A percentile compares a stretch with the other conserved stretches of the same genome.
These are phyloP conservation scores for Linnaemya vulpina DNA, from an alignment of 2,888 invertebrate species.

Conservation along the genomic window DNA sequence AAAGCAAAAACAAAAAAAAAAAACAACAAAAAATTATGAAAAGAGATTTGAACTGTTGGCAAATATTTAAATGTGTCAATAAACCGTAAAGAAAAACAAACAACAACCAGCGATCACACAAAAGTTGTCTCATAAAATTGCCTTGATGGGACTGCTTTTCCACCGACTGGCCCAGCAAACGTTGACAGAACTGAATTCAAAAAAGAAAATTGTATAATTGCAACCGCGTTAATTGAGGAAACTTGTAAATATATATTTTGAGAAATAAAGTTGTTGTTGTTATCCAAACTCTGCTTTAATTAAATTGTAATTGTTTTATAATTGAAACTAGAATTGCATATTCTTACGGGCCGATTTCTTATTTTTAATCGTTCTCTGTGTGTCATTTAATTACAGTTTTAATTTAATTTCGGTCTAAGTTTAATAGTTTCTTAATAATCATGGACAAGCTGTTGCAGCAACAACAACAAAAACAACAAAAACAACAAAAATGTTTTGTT, in stretches of 20 bases:
- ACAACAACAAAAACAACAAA: no score
- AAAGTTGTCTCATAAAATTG: constrained; percentile 7
- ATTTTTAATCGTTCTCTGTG: constrained; percentile 14
- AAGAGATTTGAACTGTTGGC: constrained; percentile 47
- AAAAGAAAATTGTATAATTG: background rate
- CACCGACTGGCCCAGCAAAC: background rate
- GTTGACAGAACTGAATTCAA: constrained; percentile 2
- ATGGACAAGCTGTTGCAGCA: background rate
- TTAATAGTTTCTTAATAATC: constrained; percentile 48
- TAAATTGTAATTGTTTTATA: constrained; percentile 5
- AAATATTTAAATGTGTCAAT: constrained; percentile 55
- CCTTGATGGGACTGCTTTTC: background rate
- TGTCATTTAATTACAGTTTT: constrained; percentile 22
- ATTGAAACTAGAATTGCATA: constrained; percentile 9
- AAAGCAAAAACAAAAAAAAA: background rate
- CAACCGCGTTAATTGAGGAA: constrained; percentile 19
- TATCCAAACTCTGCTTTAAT: background rate
- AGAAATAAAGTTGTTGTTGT: background rate
- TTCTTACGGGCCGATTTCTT: constrained; percentile 15
- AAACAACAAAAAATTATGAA: constrained; percentile 7
- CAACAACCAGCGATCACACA: background rate
- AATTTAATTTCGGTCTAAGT: constrained; percentile 18
- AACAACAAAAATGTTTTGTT: background rate
- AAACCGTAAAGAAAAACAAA: constrained; percentile 17
- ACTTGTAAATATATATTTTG: background rate